A percentile compares a stretch with the other conserved stretches of the same genome.
These are phyloP conservation scores for Mycetomoellerius zeteki DNA, from an alignment of 1,140 invertebrate species.

Conservation along the genomic window DNA sequence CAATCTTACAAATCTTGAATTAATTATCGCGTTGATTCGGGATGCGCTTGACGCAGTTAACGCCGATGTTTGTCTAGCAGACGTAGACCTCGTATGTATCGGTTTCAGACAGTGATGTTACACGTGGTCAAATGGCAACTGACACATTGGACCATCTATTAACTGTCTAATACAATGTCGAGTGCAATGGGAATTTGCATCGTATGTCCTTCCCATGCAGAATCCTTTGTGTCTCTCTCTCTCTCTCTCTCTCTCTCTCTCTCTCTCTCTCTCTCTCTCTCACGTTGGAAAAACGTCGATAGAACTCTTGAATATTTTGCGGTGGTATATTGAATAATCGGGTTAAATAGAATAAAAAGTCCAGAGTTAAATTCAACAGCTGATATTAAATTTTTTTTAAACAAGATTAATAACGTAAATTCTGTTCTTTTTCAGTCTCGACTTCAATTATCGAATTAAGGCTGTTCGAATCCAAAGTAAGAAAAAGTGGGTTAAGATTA, in stretches of 20 bases:
- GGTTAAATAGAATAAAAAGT: neutral
- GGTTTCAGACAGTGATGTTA: constrained; percentile 30
- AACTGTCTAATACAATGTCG: constrained; percentile 1
- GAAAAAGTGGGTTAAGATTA: constrained; percentile 2
- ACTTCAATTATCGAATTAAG: neutral
- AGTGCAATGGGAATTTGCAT: constrained; percentile 24
- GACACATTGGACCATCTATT: constrained; percentile 36
- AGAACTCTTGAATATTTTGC: neutral
- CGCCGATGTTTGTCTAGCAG: neutral
- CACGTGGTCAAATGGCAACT: constrained; percentile 11
- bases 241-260: neutral
- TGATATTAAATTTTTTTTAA: neutral
- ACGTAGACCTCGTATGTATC: neutral
- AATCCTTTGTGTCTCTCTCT: neutral
- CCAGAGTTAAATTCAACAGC: neutral
- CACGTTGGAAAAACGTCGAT: neutral
- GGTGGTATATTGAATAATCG: neutral
- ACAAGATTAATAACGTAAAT: neutral
- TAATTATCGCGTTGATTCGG: constrained; percentile 4
- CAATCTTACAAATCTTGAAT: neutral
- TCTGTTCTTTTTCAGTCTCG: neutral
- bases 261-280: constrained; percentile 7
- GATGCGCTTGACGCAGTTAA: neutral
- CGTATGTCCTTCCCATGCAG: constrained; percentile 10
- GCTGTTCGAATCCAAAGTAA: neutral